phyloP scores from a whole-genome alignment of 2,797 vertebrate genomes.

The Sebastes dallii region DNA sequence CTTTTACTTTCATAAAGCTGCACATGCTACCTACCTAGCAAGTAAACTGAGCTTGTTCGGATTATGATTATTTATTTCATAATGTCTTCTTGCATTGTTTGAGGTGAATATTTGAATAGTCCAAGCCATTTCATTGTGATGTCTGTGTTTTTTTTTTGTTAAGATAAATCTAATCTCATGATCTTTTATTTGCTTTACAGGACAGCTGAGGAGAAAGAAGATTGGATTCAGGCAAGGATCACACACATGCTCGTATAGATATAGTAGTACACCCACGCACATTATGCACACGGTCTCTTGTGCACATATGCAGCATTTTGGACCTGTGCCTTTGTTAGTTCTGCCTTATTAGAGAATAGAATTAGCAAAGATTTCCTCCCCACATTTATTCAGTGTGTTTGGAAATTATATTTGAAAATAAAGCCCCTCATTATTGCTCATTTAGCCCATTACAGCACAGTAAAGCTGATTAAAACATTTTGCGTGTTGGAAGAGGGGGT shows the following conservation, averaged over 20 bases:
- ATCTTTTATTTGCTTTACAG: constrained; percentile 76
- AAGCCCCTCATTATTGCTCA: constrained; percentile 59
- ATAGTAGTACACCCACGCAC: neutral
- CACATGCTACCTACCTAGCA: neutral
- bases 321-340: neutral
- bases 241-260: neutral
- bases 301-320: neutral
- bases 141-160: neutral
- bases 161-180: neutral
- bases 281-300: neutral
- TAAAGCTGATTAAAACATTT: constrained; percentile 69
- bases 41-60: neutral
- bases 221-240: constrained; percentile 92
- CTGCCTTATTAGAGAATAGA: constrained; percentile 36
- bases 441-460: constrained; percentile 55
- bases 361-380: constrained; percentile 44
- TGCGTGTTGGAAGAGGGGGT: constrained; percentile 9
- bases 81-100: neutral
- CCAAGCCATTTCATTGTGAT: neutral
- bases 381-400: constrained; percentile 28
- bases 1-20: neutral
- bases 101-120: neutral
- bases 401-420: constrained; percentile 51
- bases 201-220: constrained; percentile 94
- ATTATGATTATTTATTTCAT: neutral